A percentile compares a stretch with the other conserved stretches of the same genome.
Conservation (phyloP, 2,888 invertebrate genomes). For the Microctonus brassicae region DNA sequence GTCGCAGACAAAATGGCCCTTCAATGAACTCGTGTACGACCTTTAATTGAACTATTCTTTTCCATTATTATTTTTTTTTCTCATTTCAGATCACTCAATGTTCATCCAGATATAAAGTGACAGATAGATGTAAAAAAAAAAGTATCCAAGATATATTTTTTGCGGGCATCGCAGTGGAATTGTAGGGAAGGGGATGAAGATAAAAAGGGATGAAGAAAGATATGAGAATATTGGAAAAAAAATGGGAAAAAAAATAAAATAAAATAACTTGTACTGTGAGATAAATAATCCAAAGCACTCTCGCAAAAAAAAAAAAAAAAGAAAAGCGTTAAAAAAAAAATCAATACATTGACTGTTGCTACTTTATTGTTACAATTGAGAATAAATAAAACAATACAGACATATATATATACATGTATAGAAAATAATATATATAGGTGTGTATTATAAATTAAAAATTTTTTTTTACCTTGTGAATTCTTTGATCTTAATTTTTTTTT, state of each 20-base stretch:
- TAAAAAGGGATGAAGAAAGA: no score
- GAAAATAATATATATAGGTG: not conserved
- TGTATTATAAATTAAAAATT: not conserved
- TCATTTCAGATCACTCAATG: not conserved
- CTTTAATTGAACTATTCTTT: constrained; percentile 26
- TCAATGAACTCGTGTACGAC: constrained; percentile 16
- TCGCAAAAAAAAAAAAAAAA: not conserved
- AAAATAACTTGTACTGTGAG: not conserved
- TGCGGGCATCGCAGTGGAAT: no score
- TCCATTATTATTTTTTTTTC: not conserved
- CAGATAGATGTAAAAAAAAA: no score
- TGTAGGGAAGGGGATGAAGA: no score
- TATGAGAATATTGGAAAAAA: not conserved
- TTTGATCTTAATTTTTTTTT: not conserved
- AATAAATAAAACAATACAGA: not conserved
- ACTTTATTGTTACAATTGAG: not conserved
- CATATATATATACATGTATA: not conserved
- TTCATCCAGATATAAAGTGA: no score
- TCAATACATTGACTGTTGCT: not conserved
- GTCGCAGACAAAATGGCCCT: constrained; percentile 2
- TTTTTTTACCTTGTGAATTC: not conserved
- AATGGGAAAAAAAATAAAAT: no score
- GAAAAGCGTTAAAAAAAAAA: constrained; percentile 13
- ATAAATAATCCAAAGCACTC: not conserved
- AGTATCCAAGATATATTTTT: no score